Evolutionary conservation across 2,797 vertebrate genomes (phyloP).

Genomic region (Epinephelus malabaricus): DNA sequence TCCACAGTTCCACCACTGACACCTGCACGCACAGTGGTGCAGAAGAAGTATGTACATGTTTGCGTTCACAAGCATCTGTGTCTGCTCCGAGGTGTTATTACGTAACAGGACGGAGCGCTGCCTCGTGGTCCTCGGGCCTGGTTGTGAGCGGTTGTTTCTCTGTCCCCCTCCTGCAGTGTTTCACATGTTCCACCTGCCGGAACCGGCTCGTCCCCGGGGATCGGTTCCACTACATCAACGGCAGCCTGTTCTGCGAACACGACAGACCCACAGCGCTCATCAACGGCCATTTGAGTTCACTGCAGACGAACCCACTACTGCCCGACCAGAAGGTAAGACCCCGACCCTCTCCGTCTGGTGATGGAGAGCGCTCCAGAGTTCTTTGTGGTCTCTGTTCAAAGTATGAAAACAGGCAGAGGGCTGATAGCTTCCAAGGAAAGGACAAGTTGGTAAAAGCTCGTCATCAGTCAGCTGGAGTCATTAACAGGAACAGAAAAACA

Average conservation of each 20-base stretch:
- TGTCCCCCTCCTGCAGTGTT: slow-evolving; percentile 88
- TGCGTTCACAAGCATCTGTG: neutral
- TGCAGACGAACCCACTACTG: slow-evolving; percentile 99
- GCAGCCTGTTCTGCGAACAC: slow-evolving; percentile 99
- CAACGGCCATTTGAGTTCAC: slow-evolving; percentile 99
- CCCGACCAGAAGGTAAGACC: slow-evolving; percentile 98
- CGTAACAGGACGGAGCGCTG: slow-evolving; percentile 12
- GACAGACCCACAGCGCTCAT: slow-evolving; percentile 99
- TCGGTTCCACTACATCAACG: slow-evolving; percentile 99
- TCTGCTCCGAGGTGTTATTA: slow-evolving; percentile 18
- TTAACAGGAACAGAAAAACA: slow-evolving; percentile 65
- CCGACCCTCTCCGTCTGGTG: neutral
- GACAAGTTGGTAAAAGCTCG: slow-evolving; percentile 87
- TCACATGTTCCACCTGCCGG: slow-evolving; percentile 99
- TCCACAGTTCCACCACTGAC: too few relatives aligned
- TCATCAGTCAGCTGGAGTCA: slow-evolving; percentile 82
- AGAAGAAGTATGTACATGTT: neutral
- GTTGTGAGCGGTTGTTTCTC: slow-evolving; percentile 29
- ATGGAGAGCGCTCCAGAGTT: neutral
- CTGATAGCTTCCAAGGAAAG: slow-evolving; percentile 83
- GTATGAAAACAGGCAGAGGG: slow-evolving; percentile 9
- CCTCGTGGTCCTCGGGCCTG: neutral
- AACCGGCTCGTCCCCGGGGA: slow-evolving; percentile 99
- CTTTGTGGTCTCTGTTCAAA: slow-evolving; percentile 14
- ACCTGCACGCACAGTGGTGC: neutral